Conservation (phyloP, 35 echinoderm and acorn worm genomes). For the Amphiura filiformis region DNA sequence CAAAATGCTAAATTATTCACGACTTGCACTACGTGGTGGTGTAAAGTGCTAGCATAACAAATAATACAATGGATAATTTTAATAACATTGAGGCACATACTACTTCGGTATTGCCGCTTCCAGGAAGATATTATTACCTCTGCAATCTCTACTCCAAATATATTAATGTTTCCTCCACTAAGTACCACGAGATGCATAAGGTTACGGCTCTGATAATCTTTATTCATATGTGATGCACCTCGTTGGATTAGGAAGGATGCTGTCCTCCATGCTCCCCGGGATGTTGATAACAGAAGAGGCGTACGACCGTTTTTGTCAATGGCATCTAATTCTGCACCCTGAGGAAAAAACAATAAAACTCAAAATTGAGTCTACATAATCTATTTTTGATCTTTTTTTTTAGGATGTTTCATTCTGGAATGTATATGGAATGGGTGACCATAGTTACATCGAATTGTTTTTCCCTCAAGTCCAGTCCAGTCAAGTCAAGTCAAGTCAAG, state of each 20-base stretch:
- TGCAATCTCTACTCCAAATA: not conserved
- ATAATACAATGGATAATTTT: too few relatives aligned
- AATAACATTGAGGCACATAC: too few relatives aligned
- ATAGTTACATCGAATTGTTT: too few relatives aligned
- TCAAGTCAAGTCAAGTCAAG: too few relatives aligned
- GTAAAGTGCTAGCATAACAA: too few relatives aligned
- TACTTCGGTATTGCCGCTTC: not conserved
- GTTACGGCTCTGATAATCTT: constrained; percentile 67
- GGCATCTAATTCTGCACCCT: constrained; percentile 69
- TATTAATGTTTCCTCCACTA: constrained; percentile 59
- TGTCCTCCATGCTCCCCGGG: constrained; percentile 61
- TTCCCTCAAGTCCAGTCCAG: too few relatives aligned
- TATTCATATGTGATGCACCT: constrained; percentile 50
- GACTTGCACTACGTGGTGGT: too few relatives aligned
- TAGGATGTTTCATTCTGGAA: too few relatives aligned
- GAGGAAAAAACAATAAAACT: not conserved
- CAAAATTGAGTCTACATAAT: too few relatives aligned
- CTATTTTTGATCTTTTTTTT: too few relatives aligned
- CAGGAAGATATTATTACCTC: not conserved
- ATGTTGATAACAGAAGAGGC: constrained; percentile 68
- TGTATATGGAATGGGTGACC: too few relatives aligned
- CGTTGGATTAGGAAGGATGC: constrained; percentile 40
- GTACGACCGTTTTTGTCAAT: constrained; percentile 62
- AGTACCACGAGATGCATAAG: constrained; percentile 73
- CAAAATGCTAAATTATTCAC: too few relatives aligned